Evolutionary conservation across 2,113 vertebrate species (phyloP), one percentile per base, ranked within the genome.

Genomic region (Cinclus cinclus): DNA sequence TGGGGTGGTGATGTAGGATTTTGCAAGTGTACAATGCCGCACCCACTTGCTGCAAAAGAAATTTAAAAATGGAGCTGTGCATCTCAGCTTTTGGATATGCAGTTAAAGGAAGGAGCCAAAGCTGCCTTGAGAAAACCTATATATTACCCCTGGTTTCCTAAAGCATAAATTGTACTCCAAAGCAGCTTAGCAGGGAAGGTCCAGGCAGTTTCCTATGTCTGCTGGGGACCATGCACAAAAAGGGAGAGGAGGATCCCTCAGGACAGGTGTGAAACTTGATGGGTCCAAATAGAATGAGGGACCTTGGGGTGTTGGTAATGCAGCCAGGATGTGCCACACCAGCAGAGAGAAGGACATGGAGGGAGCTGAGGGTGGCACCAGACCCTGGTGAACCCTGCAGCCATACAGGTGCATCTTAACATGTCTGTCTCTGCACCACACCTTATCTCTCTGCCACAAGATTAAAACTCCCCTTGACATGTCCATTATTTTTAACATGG

Each of bases 261-360:
- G 60, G 59, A 65, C 0, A 2, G 6, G 9, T 23, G 28, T 59
- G 47, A 92, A 70, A 53, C 0, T 0, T 6, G 25, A 21, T 46
- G 64, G 27, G 33, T 46, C 27, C 0, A 0, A 67, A 63, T 0
- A 31, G 60, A 35, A 47, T 1, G 3, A 23, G 28, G 15, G 31
- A 67, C 28, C 37, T 47, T 0, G 0, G 14, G 41, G 27, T 23
- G 30, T 28, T 55, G 49, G 55, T 33, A 9, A 27, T 63, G 33
- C 44, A 89, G 63, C 11, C 67, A 20, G 50, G 46, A 69, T 7
- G 1, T 62, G 67, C 46, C 6, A 5, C n/a, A 44, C 6, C 50
- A 76, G 62, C 42, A 83, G n/a, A 89, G 28, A 75, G 58, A 71
- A 27, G 33, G 24, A 69, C 24, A 30, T 5, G 11, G 31, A 55